Evolutionary conservation across 2,888 invertebrate species (phyloP), one percentile per base, ranked within the genome.

Genomic region (Ormyrus rosae): DNA sequence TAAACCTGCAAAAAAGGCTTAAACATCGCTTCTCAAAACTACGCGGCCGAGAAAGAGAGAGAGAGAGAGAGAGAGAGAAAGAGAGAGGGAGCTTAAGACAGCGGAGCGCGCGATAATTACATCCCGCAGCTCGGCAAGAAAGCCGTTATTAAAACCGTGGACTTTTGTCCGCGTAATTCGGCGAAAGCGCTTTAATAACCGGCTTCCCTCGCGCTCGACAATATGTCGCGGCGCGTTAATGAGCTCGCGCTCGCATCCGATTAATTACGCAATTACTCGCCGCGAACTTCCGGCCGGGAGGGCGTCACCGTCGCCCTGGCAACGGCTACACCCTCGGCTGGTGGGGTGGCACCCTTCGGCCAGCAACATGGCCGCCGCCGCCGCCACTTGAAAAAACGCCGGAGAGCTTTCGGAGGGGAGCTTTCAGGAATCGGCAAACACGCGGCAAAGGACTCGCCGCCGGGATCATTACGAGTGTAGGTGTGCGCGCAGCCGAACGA

Each of bases 261-360:
- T 77, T 77, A 77, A 81, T 81, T 60, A 73, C 64, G 77, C 72
- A 68, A 72, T 80, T 80, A 77, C 67, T 53, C 61, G 67, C 48
- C 53, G 10, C n/a, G 60, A 50, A n/a, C 64, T 0, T 19, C 46
- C 72, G 61, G 45, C 10, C 9, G 5, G 7, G n/a, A 69, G 64
- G 61, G 63, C 70, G 46, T 45, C 56, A 65, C 72, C 71, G 89
- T 89, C 83, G 86, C 83, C 88, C 88, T 88, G 89, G 88, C 78
- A 83, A 89, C 87, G 83, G 83, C 84, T 81, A 80, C 83, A 85
- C 83, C 84, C 84, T 78, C 80, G 34, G 77, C 34, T 34, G 1
- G 34, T 34, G 2, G 67, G 83, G 81, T 84, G 84, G 85, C 85
- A 80, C 80, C 76, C 80, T 53, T 48, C 79, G 77, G 68, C 75